Evolutionary conservation across 2,888 invertebrate species (phyloP).

Genomic region (Seladonia tumulorum): DNA sequence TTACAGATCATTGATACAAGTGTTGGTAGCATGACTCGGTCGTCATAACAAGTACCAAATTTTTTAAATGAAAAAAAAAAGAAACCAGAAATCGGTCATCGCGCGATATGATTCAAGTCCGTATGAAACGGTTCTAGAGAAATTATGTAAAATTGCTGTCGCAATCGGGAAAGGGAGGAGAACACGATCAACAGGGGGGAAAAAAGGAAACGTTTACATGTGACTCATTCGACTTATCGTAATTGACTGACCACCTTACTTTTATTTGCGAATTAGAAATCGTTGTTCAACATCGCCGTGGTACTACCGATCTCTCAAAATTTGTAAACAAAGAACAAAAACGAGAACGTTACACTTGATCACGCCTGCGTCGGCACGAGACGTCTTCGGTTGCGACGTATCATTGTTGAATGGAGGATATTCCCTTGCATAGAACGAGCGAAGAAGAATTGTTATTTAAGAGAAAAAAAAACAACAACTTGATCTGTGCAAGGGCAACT

Average conservation of each 20-base stretch:
- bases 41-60: conserved; percentile 51
- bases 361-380: conserved; percentile 74
- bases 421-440: conserved; percentile 55
- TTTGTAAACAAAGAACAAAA: conserved; percentile 56
- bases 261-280: conserved; percentile 38
- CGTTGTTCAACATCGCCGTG: conserved; percentile 29
- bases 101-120: conserved; percentile 62
- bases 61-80: conserved; percentile 15
- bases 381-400: conserved; percentile 59
- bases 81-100: conserved; percentile 33
- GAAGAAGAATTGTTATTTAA: conserved; percentile 62
- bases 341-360: conserved; percentile 62
- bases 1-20: conserved; percentile 64
- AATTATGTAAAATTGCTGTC: conserved; percentile 46
- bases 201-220: conserved; percentile 26
- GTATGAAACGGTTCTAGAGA: conserved; percentile 72
- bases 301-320: conserved; percentile 42
- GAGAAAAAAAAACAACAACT: conserved; percentile 30
- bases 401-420: conserved; percentile 41
- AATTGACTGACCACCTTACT: conserved; percentile 43
- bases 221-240: conserved; percentile 28
- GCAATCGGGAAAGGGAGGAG: background rate
- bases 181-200: conserved; percentile 31
- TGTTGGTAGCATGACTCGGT: conserved; percentile 45
- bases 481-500: conserved; percentile 59